Conservation (phyloP, 2,113 vertebrate species). For the Dasyprocta punctata region DNA sequence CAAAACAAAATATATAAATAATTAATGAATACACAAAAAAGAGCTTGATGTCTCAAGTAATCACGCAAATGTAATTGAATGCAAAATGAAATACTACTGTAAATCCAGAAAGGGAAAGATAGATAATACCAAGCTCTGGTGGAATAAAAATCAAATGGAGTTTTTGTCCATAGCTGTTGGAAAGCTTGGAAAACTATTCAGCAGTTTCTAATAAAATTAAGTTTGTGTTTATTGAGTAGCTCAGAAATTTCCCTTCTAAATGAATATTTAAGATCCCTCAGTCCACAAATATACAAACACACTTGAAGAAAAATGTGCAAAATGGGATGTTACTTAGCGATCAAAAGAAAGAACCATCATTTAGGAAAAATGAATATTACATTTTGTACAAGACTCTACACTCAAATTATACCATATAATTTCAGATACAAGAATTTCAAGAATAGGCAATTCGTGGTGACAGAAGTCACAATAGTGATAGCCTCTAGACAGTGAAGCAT, state of each 20-base stretch:
- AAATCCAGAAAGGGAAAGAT: neutral
- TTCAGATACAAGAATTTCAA: neutral
- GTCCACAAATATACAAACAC: neutral
- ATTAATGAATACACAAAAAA: neutral
- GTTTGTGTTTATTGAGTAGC: neutral
- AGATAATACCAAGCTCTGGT: neutral
- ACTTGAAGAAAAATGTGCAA: neutral
- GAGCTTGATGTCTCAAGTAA: neutral
- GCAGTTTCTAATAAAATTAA: neutral
- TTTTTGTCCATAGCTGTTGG: too few species aligned
- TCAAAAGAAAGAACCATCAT: neutral
- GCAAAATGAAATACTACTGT: neutral
- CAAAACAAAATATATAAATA: conserved; percentile 16
- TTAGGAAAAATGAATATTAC: neutral
- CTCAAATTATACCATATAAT: neutral
- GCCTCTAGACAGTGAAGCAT: neutral
- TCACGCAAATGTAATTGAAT: neutral
- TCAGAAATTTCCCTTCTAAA: neutral
- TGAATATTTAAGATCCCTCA: neutral
- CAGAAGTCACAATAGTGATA: neutral
- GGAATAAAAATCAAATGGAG: neutral
- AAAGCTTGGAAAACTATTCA: neutral
- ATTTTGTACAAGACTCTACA: neutral
- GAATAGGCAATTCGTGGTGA: neutral
- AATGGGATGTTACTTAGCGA: neutral